A percentile compares a stretch with the other conserved stretches of the same genome.
These are phyloP conservation scores for Malthinus flaveolus DNA, from an alignment of 2,888 invertebrate species.

Conservation along the genomic window DNA sequence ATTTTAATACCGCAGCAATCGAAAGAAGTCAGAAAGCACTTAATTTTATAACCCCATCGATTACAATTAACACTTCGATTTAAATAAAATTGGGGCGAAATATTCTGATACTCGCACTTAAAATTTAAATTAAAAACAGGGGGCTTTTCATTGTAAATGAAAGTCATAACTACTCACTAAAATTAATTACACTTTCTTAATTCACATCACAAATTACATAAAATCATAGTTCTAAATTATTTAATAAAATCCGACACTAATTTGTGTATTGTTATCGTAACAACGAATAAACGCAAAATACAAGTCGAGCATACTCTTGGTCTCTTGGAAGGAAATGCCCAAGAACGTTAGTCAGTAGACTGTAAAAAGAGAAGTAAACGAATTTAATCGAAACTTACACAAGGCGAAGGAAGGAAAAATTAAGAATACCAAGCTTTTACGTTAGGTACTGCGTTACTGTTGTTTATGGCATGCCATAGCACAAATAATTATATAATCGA, in stretches of 20 bases:
- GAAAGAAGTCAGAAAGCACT: constrained; percentile 42
- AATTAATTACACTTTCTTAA: constrained; percentile 1
- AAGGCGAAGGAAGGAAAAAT: neutral
- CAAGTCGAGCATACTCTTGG: constrained; percentile 31
- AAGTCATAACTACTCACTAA: constrained; percentile 33
- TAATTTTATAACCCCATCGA: constrained; percentile 46
- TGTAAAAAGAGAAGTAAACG: constrained; percentile 38
- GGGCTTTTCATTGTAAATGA: constrained; percentile 32
- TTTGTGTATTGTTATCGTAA: constrained; percentile 32
- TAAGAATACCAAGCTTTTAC: neutral
- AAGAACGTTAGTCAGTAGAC: constrained; percentile 33
- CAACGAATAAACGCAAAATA: constrained; percentile 33
- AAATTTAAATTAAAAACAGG: constrained; percentile 15
- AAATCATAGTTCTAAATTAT: neutral
- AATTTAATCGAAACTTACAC: constrained; percentile 16
- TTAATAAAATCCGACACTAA: constrained; percentile 9
- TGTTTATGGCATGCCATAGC: neutral
- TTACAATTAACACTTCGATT: constrained; percentile 43
- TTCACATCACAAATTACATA: neutral
- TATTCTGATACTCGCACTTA: constrained; percentile 38
- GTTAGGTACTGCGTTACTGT: neutral
- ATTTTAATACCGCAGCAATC: constrained; percentile 38
- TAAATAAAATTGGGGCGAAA: constrained; percentile 46
- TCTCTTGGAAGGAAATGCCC: constrained; percentile 32
- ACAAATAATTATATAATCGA: constrained; percentile 7